Evolutionary conservation across 92 coral and sea anemone genomes (phyloP), one percentile per base, ranked within the genome.

Genomic region (Bergia sp.): DNA sequence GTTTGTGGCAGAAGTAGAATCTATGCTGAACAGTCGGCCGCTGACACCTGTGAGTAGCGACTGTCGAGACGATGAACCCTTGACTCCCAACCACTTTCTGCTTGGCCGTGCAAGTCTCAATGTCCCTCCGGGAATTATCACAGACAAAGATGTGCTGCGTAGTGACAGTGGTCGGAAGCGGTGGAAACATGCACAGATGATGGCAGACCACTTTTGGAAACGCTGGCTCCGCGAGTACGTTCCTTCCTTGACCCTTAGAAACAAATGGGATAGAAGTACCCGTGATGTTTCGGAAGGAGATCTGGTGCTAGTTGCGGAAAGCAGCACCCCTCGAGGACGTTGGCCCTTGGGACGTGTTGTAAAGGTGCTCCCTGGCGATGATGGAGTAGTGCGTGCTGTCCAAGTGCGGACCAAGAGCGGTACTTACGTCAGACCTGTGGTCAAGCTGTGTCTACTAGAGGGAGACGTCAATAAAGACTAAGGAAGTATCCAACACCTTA

Each of bases 51-150:
- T 75, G 0, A 92, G 91, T 83, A 82, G 76, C 76, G 86, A 92
- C 86, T 81, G 83, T 87, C 75, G 87, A 73, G 94, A 90, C 40
- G 90, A 85, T 21, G 91, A 92, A 69, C 90, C 94, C 37, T 61
- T 90, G 41, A 90, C 91, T 16, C 93, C 91, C 12, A 92, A 90
- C 84, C 93, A 91, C 55, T 93, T 93, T 41, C 92, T 93, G 43
- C 86, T 93, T 4, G 88, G 93, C n/a, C n/a, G n/a, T n/a, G n/a
- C n/a, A n/a, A n/a, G n/a, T n/a, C n/a, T n/a, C n/a, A n/a, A n/a
- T n/a, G n/a, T n/a, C n/a, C n/a, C n/a, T n/a, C n/a, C n/a, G n/a
- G n/a, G n/a, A n/a, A n/a, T n/a, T n/a, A n/a, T n/a, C n/a, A n/a
- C n/a, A n/a, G n/a, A n/a, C n/a, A n/a, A n/a, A n/a, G n/a, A n/a